phyloP scores from a whole-genome alignment of 2,888 invertebrate genomes.

The Oscheius sp. region DNA sequence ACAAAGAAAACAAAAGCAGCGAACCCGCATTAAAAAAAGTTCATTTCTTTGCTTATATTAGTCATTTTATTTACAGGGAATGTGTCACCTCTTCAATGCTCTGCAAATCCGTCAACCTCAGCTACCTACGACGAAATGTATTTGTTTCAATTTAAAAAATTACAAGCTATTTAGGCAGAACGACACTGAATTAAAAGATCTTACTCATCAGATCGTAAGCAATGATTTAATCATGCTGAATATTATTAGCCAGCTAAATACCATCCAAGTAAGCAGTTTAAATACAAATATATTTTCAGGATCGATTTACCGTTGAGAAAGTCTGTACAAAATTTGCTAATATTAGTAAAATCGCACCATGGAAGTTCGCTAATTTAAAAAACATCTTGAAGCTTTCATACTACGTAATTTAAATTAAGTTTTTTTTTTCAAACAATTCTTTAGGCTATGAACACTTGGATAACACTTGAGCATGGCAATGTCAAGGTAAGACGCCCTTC shows the following conservation, averaged over 20 bases:
- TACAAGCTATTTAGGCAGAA: too few relatives aligned
- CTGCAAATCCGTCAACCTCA: conserved; percentile 10
- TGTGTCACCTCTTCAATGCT: too few relatives aligned
- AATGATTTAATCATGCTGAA: conserved; percentile 9
- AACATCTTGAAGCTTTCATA: neutral
- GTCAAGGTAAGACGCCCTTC: neutral
- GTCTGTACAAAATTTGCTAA: neutral
- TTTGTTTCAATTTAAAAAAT: too few relatives aligned
- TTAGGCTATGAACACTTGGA: conserved; percentile 1
- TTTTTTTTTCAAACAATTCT: neutral
- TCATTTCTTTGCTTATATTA: too few relatives aligned
- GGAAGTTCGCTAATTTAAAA: conserved; percentile 12
- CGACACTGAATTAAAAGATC: too few relatives aligned
- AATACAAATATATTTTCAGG: neutral
- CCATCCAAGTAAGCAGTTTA: neutral
- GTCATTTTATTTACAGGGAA: too few relatives aligned
- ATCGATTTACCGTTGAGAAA: neutral
- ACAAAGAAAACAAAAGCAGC: too few relatives aligned
- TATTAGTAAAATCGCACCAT: neutral
- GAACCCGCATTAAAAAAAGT: too few relatives aligned
- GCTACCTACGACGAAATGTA: neutral
- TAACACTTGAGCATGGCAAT: conserved; percentile 10
- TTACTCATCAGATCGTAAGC: neutral
- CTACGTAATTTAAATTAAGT: neutral
- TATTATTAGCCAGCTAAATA: neutral